phyloP scores from a whole-genome alignment of 2,888 invertebrate genomes.

The Pammene fasciana region DNA sequence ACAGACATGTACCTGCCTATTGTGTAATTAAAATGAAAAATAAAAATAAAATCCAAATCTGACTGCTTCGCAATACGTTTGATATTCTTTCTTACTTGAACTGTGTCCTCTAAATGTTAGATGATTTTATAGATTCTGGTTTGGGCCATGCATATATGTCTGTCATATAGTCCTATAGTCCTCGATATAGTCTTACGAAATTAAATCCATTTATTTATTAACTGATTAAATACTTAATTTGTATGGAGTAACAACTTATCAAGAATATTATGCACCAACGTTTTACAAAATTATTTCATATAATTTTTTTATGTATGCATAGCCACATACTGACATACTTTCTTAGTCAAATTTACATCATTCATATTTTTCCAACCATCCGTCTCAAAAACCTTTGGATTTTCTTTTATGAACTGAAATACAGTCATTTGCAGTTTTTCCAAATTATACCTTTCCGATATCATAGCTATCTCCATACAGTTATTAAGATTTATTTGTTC shows the following conservation, averaged over 20 bases:
- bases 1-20: too few species aligned
- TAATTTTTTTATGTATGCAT: slow-evolving; percentile 1
- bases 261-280: neutral
- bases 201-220: too few species aligned
- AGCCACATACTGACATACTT: slow-evolving; percentile 53
- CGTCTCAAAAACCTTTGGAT: slow-evolving; percentile 62
- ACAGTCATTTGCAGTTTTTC: slow-evolving; percentile 56
- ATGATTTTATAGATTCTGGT: too few species aligned
- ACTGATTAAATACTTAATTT: too few species aligned
- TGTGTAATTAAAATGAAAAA: too few species aligned
- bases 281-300: neutral
- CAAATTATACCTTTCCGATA: slow-evolving; percentile 66
- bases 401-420: slow-evolving; percentile 62
- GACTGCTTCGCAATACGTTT: too few species aligned
- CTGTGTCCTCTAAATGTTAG: too few species aligned
- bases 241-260: neutral
- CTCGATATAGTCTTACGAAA: too few species aligned
- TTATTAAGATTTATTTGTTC: slow-evolving; percentile 62
- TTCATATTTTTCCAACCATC: slow-evolving; percentile 65
- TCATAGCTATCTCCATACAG: slow-evolving; percentile 64
- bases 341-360: slow-evolving; percentile 66
- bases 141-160: too few species aligned
- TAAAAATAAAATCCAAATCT: too few species aligned
- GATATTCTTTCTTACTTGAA: too few species aligned
- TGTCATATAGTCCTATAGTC: too few species aligned